Evolutionary conservation across 2,113 vertebrate species (phyloP), one percentile per base, ranked within the genome.

Genomic region (Rhodinocichla rosea): DNA sequence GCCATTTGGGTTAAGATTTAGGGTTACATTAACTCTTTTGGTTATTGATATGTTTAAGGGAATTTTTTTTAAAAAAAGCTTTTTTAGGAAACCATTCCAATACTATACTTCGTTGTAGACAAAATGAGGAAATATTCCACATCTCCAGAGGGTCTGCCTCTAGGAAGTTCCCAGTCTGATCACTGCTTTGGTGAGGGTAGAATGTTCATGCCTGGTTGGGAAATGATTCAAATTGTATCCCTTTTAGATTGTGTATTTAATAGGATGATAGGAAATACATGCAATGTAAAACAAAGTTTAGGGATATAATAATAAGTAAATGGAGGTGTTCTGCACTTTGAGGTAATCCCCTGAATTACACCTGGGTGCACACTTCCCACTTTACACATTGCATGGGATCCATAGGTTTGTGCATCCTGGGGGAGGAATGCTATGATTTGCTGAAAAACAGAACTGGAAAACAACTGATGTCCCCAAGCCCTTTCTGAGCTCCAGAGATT

Each of bases 401-500:
- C 37, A 2, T 11, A 27, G 27, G 10, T 56, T 22, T 50, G 7
- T 45, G 22, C 3, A 1, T n/a, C 15, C 6, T 35, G 13, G 7
- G 23, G 49, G 11, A n/a, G 16, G 17, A 49, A 50, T 47, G 24
- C 28, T 35, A 1, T 26, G 28, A 11, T 35, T 53, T 49, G 12
- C n/a, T 73, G 49, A 53, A 57, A 53, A 27, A 13, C 3, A 68
- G 67, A 90, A 15, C 16, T 56, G 64, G 47, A 18, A 47, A 53
- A n/a, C 2, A 3, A 4, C 2, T 9, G 3, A 4, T 65, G 19
- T 44, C 35, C 40, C 8, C 3, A 0, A 15, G 26, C 4, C 30
- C 15, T 50, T 55, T 40, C 11, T 33, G 28, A 35, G 17, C 37
- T 35, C 13, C 26, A n/a, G 24, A 30, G 20, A 11, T 0, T 24